phyloP scores from a whole-genome alignment of 2,888 invertebrate genomes.

The Notocelia uddmanniana region DNA sequence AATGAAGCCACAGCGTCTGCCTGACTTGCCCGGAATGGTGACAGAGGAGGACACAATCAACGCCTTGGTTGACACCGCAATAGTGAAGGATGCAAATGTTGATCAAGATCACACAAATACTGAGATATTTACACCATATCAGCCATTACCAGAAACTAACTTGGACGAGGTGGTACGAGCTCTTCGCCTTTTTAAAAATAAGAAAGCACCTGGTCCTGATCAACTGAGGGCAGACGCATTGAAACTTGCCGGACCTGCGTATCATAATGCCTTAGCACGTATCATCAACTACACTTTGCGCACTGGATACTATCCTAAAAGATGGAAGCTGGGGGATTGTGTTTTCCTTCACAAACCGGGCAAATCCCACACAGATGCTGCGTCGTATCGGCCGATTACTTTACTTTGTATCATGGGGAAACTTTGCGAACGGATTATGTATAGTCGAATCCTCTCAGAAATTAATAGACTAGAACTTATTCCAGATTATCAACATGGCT shows the following conservation, averaged over 20 bases:
- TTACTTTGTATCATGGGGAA: conserved; percentile 18
- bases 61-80: conserved; percentile 1
- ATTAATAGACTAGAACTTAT: conserved; percentile 1
- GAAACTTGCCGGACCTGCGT: conserved; percentile 15
- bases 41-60: conserved; percentile 14
- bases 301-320: conserved; percentile 13
- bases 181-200: conserved; percentile 14
- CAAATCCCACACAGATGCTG: conserved; percentile 5
- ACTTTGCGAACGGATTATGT: conserved; percentile 16
- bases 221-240: conserved; percentile 16
- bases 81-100: conserved; percentile 4
- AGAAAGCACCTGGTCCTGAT: conserved; percentile 26
- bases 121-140: conserved; percentile 5
- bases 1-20: background rate
- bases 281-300: conserved; percentile 8
- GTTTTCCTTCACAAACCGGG: conserved; percentile 20
- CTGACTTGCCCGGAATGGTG: background rate
- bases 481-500: conserved; percentile 23
- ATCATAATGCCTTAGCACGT: background rate
- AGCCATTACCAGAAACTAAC: conserved; percentile 4
- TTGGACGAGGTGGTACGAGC: background rate
- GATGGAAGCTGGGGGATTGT: conserved; percentile 20
- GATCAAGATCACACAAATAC: background rate
- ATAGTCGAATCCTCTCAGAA: background rate
- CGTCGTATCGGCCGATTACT: conserved; percentile 21